Evolutionary conservation across 2,888 invertebrate species (phyloP), one percentile per base, ranked within the genome.

Genomic region (Nymphalis polychloros): DNA sequence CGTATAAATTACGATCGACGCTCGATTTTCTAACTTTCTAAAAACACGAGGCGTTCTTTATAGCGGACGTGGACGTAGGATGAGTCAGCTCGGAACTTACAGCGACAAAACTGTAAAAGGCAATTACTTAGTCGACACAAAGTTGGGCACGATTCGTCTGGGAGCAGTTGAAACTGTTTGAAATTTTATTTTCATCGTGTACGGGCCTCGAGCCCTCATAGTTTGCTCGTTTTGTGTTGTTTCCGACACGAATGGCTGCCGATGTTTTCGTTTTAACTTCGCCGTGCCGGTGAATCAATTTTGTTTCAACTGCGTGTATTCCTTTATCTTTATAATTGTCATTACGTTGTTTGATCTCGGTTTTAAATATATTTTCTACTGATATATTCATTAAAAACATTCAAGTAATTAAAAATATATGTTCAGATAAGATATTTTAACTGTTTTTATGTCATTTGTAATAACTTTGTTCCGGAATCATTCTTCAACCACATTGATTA

Each of bases 51-150:
- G 48, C 50, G 27, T 63, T 68, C 41, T 55, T 63, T 60, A 67
- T 70, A 60, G 59, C 63, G 59, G 53, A 48, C 64, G 67, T 65
- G 59, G 53, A 48, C 64, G 67, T 65, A 47, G 62, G 69, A 74
- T 86, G 85, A 87, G 79, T 88, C 85, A 84, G 83, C 80, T 70
- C 77, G 78, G 76, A 82, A 84, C 82, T 85, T 75, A 78, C 71
- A 79, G 79, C 82, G 84, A 83, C 83, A 77, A 73, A 82, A 84
- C 84, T 85, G 81, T 84, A 85, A 84, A 86, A 83, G 86, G 82
- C 86, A 86, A 88, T 88, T 87, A 88, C 87, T 88, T 85, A 84
- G 85, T 79, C 80, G 78, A 77, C 81, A 78, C 77, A 73, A 82
- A 83, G 81, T 85, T 84, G 76, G 74, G 77, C 80, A 80, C 81